phyloP scores from a whole-genome alignment of 1,140 invertebrate species.

The Diachasma alloeum region DNA sequence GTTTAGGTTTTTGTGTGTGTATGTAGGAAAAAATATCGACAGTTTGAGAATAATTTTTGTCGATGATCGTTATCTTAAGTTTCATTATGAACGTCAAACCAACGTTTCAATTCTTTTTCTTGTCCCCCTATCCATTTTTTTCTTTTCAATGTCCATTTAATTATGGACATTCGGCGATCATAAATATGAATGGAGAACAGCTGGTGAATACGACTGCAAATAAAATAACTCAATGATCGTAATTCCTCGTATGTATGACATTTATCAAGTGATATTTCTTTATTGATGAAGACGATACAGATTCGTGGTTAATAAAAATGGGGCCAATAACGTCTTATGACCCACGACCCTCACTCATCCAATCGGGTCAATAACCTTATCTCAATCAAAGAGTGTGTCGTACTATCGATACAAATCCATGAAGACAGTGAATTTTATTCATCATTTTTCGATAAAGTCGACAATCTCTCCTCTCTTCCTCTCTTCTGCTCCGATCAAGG shows the following conservation, averaged over 20 bases:
- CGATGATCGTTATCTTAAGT: too few relatives aligned
- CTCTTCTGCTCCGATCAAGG: neutral
- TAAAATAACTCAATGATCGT: neutral
- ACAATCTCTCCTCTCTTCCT: neutral
- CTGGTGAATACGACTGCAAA: too few relatives aligned
- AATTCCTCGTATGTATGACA: neutral
- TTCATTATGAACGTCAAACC: too few relatives aligned
- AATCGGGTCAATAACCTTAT: slow-evolving; percentile 5
- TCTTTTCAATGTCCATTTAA: too few relatives aligned
- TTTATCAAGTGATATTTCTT: neutral
- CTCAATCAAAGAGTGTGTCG: neutral
- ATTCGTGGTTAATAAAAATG: neutral
- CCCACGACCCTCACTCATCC: neutral
- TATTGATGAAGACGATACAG: neutral
- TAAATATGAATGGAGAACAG: too few relatives aligned
- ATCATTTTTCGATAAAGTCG: too few relatives aligned
- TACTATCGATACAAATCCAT: neutral
- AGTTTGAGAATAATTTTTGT: too few relatives aligned
- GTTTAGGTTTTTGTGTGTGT: too few relatives aligned
- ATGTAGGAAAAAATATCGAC: too few relatives aligned
- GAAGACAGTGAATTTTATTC: neutral
- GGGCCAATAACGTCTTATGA: slow-evolving; percentile 13
- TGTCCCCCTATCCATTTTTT: too few relatives aligned
- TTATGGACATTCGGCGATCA: too few relatives aligned
- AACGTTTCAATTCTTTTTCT: too few relatives aligned